Base-by-base conservation (phyloP, 2,888 invertebrate species). In the Encarsia formosa region DNA sequence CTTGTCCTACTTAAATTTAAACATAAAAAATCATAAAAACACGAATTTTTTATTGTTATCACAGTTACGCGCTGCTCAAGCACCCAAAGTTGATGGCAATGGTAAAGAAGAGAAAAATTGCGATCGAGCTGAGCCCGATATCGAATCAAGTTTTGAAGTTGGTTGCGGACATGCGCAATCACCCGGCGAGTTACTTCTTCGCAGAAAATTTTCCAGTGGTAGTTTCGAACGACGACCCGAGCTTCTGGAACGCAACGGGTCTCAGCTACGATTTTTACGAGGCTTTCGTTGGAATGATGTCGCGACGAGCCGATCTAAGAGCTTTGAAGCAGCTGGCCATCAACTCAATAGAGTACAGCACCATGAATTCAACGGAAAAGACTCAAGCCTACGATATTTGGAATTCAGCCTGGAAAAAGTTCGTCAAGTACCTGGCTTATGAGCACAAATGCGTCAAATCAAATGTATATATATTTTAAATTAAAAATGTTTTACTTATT, bases 181-280 rank as follows among this genome's bases (percentile, higher is more conserved):
- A 91, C 76, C 89, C 91, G 0, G 79, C 83, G 1, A 78, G 80
- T 22, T 67, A 75, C 15, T 78, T 86, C 41, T 77, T 90, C 44
- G 81, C 88, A 3, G 76, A 80, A 23, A 81, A 82, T 32, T 78
- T 83, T 65, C 87, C 90, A 0, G 79, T 90, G 0, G 85, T 91
- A 0, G 75, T 91, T 24, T 85, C 88, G 0, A 86, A 85, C 62
- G 91, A 91, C 62, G 89, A 90, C 70, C 89, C 89, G 0, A 85
- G 86, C 0, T 79, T 84, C 35, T 91, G 88, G 89, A 84, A 83
- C 19, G 83, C 86, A 0, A 77, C 79, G 45, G 86, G 82, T 0
- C 68, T 90, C 6, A 84, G 86, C 45, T 85, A 88, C 61, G 91
- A 91, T 64, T 87, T 85, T 68, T 91, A 89, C 66, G 81, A 86